A percentile compares a stretch with the other conserved stretches of the same genome.
Conservation (phyloP, 2,113 vertebrate genomes). For the Grammomys surdaster region DNA sequence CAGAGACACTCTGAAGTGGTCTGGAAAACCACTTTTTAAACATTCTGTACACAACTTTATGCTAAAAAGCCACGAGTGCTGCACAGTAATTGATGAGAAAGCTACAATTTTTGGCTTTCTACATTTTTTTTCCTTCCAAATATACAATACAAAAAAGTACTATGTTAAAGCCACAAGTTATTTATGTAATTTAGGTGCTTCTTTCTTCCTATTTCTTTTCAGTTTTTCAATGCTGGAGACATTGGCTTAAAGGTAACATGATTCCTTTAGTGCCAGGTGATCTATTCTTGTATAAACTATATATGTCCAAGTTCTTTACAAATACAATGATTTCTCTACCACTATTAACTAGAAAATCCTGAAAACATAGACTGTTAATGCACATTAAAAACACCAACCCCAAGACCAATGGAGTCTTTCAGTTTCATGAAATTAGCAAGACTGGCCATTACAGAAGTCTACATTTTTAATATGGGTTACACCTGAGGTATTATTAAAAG, state of each 20-base stretch:
- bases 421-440: slow-evolving; percentile 36
- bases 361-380: slow-evolving; percentile 5
- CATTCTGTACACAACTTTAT: slow-evolving; percentile 68
- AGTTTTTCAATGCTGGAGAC: background rate
- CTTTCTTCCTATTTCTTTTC: background rate
- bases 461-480: background rate
- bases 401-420: background rate
- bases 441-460: background rate
- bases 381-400: background rate
- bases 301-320: slow-evolving; percentile 18
- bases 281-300: slow-evolving; percentile 7
- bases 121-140: slow-evolving; percentile 36
- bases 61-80: slow-evolving; percentile 58
- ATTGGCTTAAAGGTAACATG: background rate
- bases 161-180: background rate
- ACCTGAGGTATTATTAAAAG: slow-evolving; percentile 5
- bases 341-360: slow-evolving; percentile 38
- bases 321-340: slow-evolving; percentile 33
- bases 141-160: background rate
- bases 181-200: background rate
- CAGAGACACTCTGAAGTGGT: slow-evolving; percentile 39
- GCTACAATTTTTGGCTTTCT: slow-evolving; percentile 44
- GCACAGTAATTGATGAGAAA: slow-evolving; percentile 44
- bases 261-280: slow-evolving; percentile 34
- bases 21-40: slow-evolving; percentile 72